Percentiles rank a stretch among this genome's conserved stretches.
These are phyloP conservation scores for Sylvia borin DNA, from an alignment of 2,797 vertebrate species.

Conservation along the genomic window DNA sequence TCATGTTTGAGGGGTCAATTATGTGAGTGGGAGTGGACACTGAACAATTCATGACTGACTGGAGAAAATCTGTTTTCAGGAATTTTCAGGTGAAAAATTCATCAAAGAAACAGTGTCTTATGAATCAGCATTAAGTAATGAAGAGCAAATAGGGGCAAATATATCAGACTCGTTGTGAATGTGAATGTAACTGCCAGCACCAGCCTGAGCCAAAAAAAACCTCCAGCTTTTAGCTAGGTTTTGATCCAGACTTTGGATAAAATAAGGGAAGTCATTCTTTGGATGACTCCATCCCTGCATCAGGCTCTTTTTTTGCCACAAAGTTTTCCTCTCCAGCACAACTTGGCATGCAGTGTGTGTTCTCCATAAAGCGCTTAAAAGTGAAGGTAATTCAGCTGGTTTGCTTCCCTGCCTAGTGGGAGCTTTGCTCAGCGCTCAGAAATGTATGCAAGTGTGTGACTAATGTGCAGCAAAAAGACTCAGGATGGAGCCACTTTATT, in stretches of 20 bases:
- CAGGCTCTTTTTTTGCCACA: not conserved
- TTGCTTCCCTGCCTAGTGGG: conserved; percentile 34
- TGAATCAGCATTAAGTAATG: not conserved
- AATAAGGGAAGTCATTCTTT: not conserved
- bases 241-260: not conserved
- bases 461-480: conserved; percentile 60
- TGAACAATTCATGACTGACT: not conserved
- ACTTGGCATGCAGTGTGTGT: conserved; percentile 47
- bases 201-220: not conserved
- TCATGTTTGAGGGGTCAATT: not conserved
- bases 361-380: conserved; percentile 40
- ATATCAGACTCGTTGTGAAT: not conserved
- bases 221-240: not conserved
- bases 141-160: not conserved
- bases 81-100: not conserved
- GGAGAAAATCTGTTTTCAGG: not conserved
- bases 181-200: not conserved
- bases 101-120: not conserved
- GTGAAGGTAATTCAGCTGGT: conserved; percentile 56
- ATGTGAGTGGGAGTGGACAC: not conserved
- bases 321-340: conserved; percentile 42
- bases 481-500: conserved; percentile 71
- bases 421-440: not conserved
- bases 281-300: not conserved
- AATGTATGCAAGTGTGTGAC: conserved; percentile 65